Evolutionary conservation across 2,113 vertebrate genomes (phyloP).

Genomic region (Polypterus bichir): DNA sequence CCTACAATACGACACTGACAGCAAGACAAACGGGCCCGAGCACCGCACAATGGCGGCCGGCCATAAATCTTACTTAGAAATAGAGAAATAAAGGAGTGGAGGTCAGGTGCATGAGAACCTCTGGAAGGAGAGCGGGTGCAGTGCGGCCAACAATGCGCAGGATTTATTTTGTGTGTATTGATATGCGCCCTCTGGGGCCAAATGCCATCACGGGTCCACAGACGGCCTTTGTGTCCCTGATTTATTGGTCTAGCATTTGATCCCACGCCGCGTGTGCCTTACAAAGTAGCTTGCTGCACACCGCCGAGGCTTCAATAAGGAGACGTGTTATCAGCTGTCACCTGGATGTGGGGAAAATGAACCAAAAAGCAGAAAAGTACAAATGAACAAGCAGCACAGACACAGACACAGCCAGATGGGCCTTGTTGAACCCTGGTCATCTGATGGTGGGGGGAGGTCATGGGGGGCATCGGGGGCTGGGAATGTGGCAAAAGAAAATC

Average conservation of each 20-base stretch:
- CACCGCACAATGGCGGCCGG: slow-evolving; percentile 14
- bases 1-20: slow-evolving; percentile 23
- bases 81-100: slow-evolving; percentile 21
- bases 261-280: slow-evolving; percentile 20
- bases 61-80: slow-evolving; percentile 17
- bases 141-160: slow-evolving; percentile 28
- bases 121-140: slow-evolving; percentile 22
- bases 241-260: slow-evolving; percentile 52
- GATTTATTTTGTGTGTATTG: slow-evolving; percentile 37
- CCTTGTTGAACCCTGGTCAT: too few relatives aligned
- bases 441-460: too few relatives aligned
- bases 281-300: too few relatives aligned
- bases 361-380: too few relatives aligned
- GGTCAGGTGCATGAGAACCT: slow-evolving; percentile 21
- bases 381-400: too few relatives aligned
- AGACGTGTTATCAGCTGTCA: too few relatives aligned
- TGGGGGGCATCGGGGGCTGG: too few relatives aligned
- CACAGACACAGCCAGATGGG: too few relatives aligned
- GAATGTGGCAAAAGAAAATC: too few relatives aligned
- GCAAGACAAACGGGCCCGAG: slow-evolving; percentile 24
- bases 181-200: slow-evolving; percentile 32
- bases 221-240: slow-evolving; percentile 33
- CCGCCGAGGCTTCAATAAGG: too few relatives aligned
- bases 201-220: slow-evolving; percentile 31
- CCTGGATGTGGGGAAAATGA: too few relatives aligned